These are phyloP conservation scores for Zeugodacus cucurbitae DNA, from an alignment of 1,140 invertebrate genomes.

Conservation along the genomic window DNA sequence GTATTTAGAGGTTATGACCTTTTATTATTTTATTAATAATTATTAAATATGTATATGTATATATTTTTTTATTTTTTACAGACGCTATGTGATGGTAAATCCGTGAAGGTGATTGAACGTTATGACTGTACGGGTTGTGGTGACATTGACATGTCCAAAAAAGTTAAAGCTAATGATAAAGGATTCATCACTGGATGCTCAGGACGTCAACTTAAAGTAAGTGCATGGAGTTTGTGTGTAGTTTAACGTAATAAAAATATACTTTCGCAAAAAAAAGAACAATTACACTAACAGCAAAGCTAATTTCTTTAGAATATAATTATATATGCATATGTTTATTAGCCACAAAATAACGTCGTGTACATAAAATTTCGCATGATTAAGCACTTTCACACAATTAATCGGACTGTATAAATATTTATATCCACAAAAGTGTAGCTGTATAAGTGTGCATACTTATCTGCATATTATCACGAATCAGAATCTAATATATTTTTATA, in stretches of 20 bases:
- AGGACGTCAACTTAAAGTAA: slow-evolving; percentile 88
- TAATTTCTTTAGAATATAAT: no score
- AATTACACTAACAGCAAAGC: neutral
- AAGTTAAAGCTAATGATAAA: slow-evolving; percentile 78
- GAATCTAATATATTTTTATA: neutral
- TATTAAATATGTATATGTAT: neutral
- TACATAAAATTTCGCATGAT: neutral
- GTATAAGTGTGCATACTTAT: neutral
- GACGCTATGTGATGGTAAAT: slow-evolving; percentile 77
- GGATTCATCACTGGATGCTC: slow-evolving; percentile 86
- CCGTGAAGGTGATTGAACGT: slow-evolving; percentile 93
- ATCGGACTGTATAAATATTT: neutral
- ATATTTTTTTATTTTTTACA: slow-evolving; percentile 65
- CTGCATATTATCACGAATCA: neutral
- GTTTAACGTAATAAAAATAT: neutral
- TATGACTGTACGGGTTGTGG: slow-evolving; percentile 96
- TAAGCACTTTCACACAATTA: neutral
- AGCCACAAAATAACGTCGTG: neutral
- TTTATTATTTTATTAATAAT: neutral
- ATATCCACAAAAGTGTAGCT: neutral
- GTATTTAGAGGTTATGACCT: neutral
- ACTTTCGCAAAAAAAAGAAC: neutral
- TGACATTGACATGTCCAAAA: slow-evolving; percentile 89
- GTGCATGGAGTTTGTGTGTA: neutral
- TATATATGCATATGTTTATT: no score